Base-by-base conservation (phyloP, 2,888 invertebrate species). In the Drosophila prolongata region DNA sequence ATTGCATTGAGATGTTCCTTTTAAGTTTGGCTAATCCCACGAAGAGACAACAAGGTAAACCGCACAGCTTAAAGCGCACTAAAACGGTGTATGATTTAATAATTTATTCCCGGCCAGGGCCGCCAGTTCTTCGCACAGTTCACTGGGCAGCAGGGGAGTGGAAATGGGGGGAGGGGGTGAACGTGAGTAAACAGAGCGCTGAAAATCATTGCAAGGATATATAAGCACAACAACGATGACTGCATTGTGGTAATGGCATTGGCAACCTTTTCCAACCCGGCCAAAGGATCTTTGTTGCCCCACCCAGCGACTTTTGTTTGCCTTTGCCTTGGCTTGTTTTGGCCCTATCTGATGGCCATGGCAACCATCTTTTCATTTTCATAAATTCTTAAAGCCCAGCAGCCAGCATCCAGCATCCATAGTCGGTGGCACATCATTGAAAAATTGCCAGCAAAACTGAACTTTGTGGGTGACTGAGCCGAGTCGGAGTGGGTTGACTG, bases 191-290 rank as follows among this genome's bases (percentile, higher is more conserved):
- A 83, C 86, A 83, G 47, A 72, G 61, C 70, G 71, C 58, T 80
- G 64, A 65, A 82, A 83, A 83, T 83, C 83, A 86, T 83, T 83
- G 80, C 83, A 86, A 79, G 80, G 77, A 83, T 83, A 78, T 83
- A 83, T 53, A 64, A 69, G 62, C 38, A 53, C 44, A 69, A 54
- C 52, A 46, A 60, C 71, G 66, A 60, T 57, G 69, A 58, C 46
- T 74, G 72, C 68, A 59, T 65, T 75, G 80, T 85, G 86, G 83
- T 86, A 85, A 86, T 85, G 83, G 83, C 83, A 83, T 84, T 84
- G 81, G 77, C 75, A 84, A 75, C 81, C 80, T 81, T 82, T 79
- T 44, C 40, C 61, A 38, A 13, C 37, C 58, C 50, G 14, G 62
- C 64, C 61, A 24, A 14, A 40, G 53, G 40, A 66, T 42, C 55